These are phyloP conservation scores for Agrotis puta DNA, from an alignment of 2,888 invertebrate species.

Conservation along the genomic window DNA sequence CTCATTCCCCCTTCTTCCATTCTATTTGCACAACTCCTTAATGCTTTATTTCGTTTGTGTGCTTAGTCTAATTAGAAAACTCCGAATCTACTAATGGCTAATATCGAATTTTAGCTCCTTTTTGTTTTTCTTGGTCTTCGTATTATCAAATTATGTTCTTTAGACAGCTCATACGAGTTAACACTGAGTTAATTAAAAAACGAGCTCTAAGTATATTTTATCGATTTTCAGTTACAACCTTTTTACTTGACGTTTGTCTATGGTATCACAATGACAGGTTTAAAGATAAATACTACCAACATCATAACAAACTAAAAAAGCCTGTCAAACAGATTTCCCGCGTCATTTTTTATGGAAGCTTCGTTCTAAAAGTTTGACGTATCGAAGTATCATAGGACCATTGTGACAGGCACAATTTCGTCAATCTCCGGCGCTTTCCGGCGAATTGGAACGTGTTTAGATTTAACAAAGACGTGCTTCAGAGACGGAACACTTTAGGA, in stretches of 20 bases:
- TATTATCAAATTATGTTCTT: conserved; percentile 66
- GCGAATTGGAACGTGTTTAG: conserved; percentile 69
- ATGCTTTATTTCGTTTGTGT: conserved; percentile 90
- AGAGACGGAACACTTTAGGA: conserved; percentile 64
- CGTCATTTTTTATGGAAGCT: not conserved
- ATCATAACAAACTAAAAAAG: not conserved
- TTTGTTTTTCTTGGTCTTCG: conserved; percentile 71
- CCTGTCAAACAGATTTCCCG: not conserved
- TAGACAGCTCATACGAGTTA: conserved; percentile 55
- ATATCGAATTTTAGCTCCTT: conserved; percentile 83
- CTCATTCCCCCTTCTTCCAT: conserved; percentile 80
- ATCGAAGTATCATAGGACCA: conserved; percentile 49
- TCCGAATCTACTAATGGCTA: conserved; percentile 84
- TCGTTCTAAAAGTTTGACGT: conserved; percentile 36
- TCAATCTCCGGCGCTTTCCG: conserved; percentile 79
- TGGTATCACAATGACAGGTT: conserved; percentile 6
- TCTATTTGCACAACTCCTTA: conserved; percentile 89
- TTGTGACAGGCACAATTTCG: conserved; percentile 73
- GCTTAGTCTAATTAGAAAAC: conserved; percentile 90
- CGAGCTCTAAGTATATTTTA: not conserved
- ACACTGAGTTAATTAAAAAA: conserved; percentile 37
- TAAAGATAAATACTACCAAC: conserved; percentile 5
- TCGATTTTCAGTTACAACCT: conserved; percentile 8
- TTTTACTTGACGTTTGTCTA: conserved; percentile 14
- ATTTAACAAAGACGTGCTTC: conserved; percentile 63